Conservation (phyloP, 2,113 vertebrate species). For the Neoarius graeffei region DNA sequence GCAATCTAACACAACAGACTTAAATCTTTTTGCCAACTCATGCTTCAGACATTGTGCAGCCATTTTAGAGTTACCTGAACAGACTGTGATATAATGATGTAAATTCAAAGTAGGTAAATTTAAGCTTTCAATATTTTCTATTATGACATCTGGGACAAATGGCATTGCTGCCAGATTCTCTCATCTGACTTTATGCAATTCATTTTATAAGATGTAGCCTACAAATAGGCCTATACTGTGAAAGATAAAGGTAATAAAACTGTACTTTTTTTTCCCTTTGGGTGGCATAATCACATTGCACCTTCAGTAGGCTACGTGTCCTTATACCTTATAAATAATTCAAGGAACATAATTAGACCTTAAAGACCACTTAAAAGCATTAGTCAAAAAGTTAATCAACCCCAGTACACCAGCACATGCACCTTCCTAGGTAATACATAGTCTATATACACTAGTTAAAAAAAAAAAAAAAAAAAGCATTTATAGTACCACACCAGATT, state of each 20-base stretch:
- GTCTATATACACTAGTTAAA: no score
- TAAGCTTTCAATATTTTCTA: background rate
- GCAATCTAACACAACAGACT: background rate
- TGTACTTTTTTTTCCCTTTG: background rate
- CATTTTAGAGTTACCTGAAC: constrained; percentile 1
- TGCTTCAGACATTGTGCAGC: constrained; percentile 5
- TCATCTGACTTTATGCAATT: background rate
- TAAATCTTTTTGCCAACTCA: background rate
- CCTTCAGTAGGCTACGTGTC: background rate
- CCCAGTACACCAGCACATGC: background rate
- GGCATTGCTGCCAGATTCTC: background rate
- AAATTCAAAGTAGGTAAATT: background rate
- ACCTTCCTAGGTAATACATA: background rate
- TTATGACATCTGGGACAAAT: background rate
- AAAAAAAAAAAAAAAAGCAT: no score
- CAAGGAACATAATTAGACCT: background rate
- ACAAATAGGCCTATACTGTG: background rate
- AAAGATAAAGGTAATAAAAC: background rate
- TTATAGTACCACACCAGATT: background rate
- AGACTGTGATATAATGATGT: background rate
- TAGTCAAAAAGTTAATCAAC: background rate
- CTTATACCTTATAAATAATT: background rate
- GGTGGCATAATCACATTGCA: no score
- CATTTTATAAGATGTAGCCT: background rate
- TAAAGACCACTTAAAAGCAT: background rate